Base-by-base conservation (phyloP, 2,113 vertebrate species). In the Ceyx melanurus region DNA sequence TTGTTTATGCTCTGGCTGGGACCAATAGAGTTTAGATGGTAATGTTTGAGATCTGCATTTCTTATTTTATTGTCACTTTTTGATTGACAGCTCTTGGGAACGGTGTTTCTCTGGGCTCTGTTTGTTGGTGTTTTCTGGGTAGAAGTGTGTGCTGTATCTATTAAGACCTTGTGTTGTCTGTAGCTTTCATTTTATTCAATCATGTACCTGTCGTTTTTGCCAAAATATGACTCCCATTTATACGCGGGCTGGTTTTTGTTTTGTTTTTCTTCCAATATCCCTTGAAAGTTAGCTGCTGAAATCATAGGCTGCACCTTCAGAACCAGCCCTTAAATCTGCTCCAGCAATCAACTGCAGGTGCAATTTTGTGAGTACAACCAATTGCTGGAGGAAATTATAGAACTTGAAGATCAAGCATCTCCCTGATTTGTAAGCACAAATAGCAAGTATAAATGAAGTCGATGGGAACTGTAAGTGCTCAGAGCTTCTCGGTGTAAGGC, bases 371-470 rank as follows among this genome's bases (percentile, higher is more conserved):
- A 91, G 77, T n/a, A 90, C 93, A 93, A 68, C 84, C 87, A 65
- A 93, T 92, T 94, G 90, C 70, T 71, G 50, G 61, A 88, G 92
- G 90, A 96, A 96, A 97, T 97, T 95, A 96, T 54, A 68, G 90
- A 93, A 81, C 62, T 80, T 51, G 90, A 92, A 74, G 90, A 85
- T 86, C n/a, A 53, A 90, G 87, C 91, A 43, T 88, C 3, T 48
- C 65, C 57, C 61, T 92, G 86, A 93, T 92, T 94, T 86, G 82
- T 89, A 86, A 96, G 94, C 82, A 84, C 90, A 85, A 93, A 91
- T 58, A 91, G 83, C 79, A 76, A 86, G 91, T 35, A 53, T 73
- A 88, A 94, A 84, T 29, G 88, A 91, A 95, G 85, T 72, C 10
- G 9, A 84, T 82, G 77, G 77, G 80, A 91, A 26, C 48, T 57